Conservation (phyloP, 2,113 vertebrate species). For the Sminthopsis crassicaudata region DNA sequence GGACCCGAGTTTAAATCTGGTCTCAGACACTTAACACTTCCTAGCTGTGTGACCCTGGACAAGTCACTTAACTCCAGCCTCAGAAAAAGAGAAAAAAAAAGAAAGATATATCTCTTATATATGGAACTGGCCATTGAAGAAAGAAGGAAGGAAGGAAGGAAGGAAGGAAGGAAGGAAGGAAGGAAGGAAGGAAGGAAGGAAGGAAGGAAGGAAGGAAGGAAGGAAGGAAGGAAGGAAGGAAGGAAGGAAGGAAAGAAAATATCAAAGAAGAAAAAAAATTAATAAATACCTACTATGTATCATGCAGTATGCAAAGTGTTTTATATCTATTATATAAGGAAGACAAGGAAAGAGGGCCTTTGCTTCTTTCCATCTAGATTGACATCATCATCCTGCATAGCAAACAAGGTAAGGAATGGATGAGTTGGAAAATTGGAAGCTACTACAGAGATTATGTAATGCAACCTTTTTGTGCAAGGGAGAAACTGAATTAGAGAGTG, state of each 20-base stretch:
- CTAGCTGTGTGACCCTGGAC: too few relatives aligned
- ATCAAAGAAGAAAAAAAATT: background rate
- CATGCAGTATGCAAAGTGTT: background rate
- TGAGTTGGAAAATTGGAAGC: background rate
- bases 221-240: too few relatives aligned
- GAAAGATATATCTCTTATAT: background rate
- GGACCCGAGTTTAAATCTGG: too few relatives aligned
- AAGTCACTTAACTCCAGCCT: too few relatives aligned
- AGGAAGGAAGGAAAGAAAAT: too few relatives aligned
- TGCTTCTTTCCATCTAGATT: background rate
- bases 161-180: too few relatives aligned
- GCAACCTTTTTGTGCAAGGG: background rate
- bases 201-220: background rate
- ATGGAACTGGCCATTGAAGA: background rate
- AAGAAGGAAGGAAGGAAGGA: background rate
- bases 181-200: background rate
- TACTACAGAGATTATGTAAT: background rate
- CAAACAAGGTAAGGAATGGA: background rate
- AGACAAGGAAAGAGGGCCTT: too few relatives aligned
- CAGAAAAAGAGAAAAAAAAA: too few relatives aligned
- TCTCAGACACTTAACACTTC: too few relatives aligned
- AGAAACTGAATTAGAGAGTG: background rate
- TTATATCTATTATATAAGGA: too few relatives aligned
- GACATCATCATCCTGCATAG: background rate
- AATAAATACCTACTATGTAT: background rate